Percentiles rank a stretch among this genome's conserved stretches.
Evolutionary conservation across 2,113 vertebrate species (phyloP).

Genomic region (Ceyx margarethae): DNA sequence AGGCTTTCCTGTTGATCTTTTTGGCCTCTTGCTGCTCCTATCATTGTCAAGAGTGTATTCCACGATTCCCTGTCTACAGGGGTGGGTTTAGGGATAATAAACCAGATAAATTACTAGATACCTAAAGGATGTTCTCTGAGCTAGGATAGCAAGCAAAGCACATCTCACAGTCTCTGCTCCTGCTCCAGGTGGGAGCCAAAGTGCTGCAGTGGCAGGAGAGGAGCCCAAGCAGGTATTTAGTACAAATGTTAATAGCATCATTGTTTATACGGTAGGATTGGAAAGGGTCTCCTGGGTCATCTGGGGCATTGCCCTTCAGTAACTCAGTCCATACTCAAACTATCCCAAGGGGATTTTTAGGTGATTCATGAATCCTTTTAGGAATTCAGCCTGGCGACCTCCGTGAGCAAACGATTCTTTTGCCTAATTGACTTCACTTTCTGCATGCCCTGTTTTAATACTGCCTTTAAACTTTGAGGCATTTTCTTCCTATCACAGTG

Average conservation of each 20-base stretch:
- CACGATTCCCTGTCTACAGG: background rate
- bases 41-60: background rate
- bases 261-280: constrained; percentile 66
- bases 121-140: background rate
- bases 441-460: constrained; percentile 37
- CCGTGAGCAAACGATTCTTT: constrained; percentile 46
- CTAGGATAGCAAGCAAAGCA: background rate
- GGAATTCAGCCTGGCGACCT: constrained; percentile 47
- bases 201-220: background rate
- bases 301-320: constrained; percentile 65
- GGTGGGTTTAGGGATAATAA: background rate
- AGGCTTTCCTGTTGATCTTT: background rate
- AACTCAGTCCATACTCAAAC: constrained; percentile 57
- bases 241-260: constrained; percentile 56
- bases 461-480: constrained; percentile 48
- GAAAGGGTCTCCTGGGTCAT: constrained; percentile 66
- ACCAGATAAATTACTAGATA: background rate
- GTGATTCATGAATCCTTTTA: constrained; percentile 59
- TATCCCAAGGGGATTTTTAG: constrained; percentile 61
- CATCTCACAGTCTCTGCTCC: background rate
- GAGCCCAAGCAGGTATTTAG: constrained; percentile 44
- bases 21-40: background rate
- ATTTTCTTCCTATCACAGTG: constrained; percentile 18
- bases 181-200: background rate
- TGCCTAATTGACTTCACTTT: constrained; percentile 67